phyloP scores from a whole-genome alignment of 2,888 invertebrate species.

The Hetaerina titia region DNA sequence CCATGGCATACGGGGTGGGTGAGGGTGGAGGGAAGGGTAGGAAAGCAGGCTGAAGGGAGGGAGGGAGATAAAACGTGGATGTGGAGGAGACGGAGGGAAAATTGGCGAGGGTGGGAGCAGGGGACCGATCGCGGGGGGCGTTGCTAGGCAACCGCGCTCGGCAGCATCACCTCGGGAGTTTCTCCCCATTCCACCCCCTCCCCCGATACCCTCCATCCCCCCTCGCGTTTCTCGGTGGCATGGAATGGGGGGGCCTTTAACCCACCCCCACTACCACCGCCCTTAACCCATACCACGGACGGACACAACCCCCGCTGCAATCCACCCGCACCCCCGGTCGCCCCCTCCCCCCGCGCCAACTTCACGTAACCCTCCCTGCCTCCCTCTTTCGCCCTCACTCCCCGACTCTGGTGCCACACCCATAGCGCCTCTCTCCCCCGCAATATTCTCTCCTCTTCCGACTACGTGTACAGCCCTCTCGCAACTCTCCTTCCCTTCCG shows the following conservation, averaged over 20 bases:
- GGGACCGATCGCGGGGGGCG: neutral
- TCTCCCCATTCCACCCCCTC: neutral
- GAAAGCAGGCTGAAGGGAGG: neutral
- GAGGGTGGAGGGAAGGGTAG: neutral
- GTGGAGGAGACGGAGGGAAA: neutral
- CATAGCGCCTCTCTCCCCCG: neutral
- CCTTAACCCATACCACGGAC: neutral
- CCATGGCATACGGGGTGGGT: neutral
- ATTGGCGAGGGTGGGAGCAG: neutral
- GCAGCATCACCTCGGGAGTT: conserved; percentile 51
- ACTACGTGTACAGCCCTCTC: neutral
- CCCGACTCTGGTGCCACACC: neutral
- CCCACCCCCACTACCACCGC: neutral
- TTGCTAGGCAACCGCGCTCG: conserved; percentile 47
- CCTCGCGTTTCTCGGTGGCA: conserved; percentile 10
- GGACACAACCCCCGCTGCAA: neutral
- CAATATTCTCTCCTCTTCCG: neutral
- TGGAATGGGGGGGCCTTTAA: neutral
- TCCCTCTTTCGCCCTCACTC: neutral
- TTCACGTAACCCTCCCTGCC: neutral
- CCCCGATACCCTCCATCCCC: neutral
- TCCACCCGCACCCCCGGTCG: neutral
- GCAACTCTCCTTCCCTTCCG: neutral
- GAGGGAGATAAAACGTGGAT: neutral
- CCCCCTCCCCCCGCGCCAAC: neutral